These are phyloP conservation scores for Onthophagus sagittarius DNA, from an alignment of 2,888 invertebrate genomes.

Conservation along the genomic window DNA sequence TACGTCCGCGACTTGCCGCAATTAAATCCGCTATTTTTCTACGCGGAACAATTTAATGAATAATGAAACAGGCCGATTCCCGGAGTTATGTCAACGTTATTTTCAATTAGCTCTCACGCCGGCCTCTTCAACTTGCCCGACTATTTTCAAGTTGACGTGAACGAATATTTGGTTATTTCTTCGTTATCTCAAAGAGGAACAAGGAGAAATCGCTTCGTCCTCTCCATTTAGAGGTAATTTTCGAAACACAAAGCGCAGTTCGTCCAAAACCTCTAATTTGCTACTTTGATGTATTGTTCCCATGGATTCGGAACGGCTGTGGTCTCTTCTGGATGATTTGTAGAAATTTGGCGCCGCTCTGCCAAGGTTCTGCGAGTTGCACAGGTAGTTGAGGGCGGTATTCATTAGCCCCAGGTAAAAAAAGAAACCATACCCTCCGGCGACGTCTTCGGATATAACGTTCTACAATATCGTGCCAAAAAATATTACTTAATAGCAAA, in stretches of 20 bases:
- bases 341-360: slow-evolving; percentile 35
- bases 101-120: background rate
- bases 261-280: slow-evolving; percentile 6
- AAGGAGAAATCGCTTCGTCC: background rate
- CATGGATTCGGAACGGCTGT: background rate
- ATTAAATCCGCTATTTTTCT: slow-evolving; percentile 11
- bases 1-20: background rate
- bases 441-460: background rate
- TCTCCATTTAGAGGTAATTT: background rate
- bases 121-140: background rate
- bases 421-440: background rate
- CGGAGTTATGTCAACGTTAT: slow-evolving; percentile 6
- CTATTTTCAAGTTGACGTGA: background rate
- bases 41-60: slow-evolving; percentile 11
- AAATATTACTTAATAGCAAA: background rate
- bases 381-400: slow-evolving; percentile 39
- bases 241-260: background rate
- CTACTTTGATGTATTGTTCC: slow-evolving; percentile 13
- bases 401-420: slow-evolving; percentile 36
- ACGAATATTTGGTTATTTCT: background rate
- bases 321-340: slow-evolving; percentile 21
- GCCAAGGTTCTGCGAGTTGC: slow-evolving; percentile 27
- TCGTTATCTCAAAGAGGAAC: background rate
- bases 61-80: slow-evolving; percentile 5
- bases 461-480: background rate